These are phyloP conservation scores for Zalophus californianus DNA, from an alignment of 2,797 vertebrate species.

Conservation along the genomic window DNA sequence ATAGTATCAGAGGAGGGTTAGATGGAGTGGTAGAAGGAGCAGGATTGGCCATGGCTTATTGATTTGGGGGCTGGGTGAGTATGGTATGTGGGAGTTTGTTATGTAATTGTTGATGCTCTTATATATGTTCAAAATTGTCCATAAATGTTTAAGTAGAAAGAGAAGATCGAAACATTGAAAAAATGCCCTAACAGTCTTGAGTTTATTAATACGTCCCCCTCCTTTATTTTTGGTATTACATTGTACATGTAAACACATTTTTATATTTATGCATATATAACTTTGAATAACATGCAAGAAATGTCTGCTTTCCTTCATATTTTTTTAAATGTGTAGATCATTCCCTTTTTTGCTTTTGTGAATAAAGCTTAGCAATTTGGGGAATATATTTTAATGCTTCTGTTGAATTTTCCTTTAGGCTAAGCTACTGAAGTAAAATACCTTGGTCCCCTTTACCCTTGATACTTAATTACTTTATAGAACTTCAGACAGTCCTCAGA, in stretches of 20 bases:
- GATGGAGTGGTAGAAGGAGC: neutral
- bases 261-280: neutral
- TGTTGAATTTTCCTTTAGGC: neutral
- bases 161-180: neutral
- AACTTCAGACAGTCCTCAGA: neutral
- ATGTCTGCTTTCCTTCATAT: neutral
- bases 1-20: neutral
- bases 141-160: neutral
- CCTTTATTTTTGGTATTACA: neutral
- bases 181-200: neutral
- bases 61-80: neutral
- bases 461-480: neutral
- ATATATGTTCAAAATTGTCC: neutral
- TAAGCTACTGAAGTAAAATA: neutral
- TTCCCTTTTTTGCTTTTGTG: neutral
- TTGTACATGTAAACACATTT: neutral
- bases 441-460: neutral
- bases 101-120: neutral
- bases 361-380: constrained; percentile 28
- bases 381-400: neutral
- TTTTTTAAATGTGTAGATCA: neutral
- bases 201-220: neutral
- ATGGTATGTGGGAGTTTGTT: neutral
- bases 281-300: constrained; percentile 13
- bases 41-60: neutral